Percentiles rank a stretch among this genome's conserved stretches.
Evolutionary conservation across 2,888 invertebrate species (phyloP).

Genomic region (Ormyrus nitidulus): DNA sequence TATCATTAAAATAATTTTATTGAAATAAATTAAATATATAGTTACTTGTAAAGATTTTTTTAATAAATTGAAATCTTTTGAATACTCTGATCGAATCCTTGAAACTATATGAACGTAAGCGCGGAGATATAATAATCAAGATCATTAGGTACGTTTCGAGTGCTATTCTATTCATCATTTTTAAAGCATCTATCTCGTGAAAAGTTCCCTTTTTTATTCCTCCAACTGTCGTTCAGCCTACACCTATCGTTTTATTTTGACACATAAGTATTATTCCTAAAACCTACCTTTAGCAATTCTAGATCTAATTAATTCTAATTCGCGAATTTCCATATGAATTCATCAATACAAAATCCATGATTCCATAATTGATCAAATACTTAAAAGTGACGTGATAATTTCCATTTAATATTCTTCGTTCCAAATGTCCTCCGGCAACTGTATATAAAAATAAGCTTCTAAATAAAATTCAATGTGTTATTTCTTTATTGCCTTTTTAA

Average conservation of each 20-base stretch:
- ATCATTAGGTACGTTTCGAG: too few species aligned
- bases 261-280: neutral
- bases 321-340: constrained; percentile 99
- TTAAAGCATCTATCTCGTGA: constrained; percentile 82
- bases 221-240: constrained; percentile 86
- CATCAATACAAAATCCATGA: constrained; percentile 90
- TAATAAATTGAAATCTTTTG: too few species aligned
- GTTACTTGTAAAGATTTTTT: too few species aligned
- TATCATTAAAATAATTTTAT: too few species aligned
- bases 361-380: constrained; percentile 90
- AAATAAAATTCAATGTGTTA: too few species aligned
- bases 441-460: neutral
- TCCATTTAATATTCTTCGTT: constrained; percentile 96
- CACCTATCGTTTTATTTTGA: constrained; percentile 50
- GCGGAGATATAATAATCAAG: too few species aligned
- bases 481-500: too few species aligned
- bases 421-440: constrained; percentile 81
- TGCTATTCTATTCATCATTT: too few species aligned
- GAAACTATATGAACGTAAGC: too few species aligned
- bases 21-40: too few species aligned
- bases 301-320: constrained; percentile 82
- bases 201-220: constrained; percentile 94
- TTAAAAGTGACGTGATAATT: constrained; percentile 90
- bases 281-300: constrained; percentile 89
- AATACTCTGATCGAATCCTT: too few species aligned